Evolutionary conservation across 1,140 invertebrate genomes (phyloP), one percentile per base, ranked within the genome.

Genomic region (Drosophila sturtevanti): DNA sequence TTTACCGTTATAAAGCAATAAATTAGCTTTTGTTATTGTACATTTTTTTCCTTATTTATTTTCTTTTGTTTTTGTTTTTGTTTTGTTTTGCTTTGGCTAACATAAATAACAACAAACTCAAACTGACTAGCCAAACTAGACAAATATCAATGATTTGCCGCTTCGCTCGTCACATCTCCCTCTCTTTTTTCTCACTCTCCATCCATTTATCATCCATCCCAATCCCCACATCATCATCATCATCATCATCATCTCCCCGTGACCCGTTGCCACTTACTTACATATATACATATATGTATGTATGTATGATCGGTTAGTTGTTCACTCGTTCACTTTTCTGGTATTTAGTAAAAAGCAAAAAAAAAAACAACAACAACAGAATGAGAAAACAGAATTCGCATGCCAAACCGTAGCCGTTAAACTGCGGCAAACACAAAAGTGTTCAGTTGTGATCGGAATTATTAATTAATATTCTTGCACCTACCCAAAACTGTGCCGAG

Each of bases 401-500:
- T 90, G 82, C 71, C 77, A 68, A 73, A 71, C 76, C 79, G 79
- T 78, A 71, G 79, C 66, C 68, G 62, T 51, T 68, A 77, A 34
- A 77, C 76, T 64, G 79, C 81, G 79, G 72, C 71, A 77, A 61
- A 82, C 87, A 82, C 81, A 77, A 73, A 90, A 86, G 81, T 90
- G 77, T 68, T 72, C 72, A 84, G 71, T 82, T 90, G 87, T 90
- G 86, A 80, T 90, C 73, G 71, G 87, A 90, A 90, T 87, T 87
- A 84, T 66, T 90, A 90, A 90, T 90, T 90, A 90, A 90, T 90
- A 90, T 89, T 90, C 87, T 90, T 90, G 87, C 87, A 90, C 87
- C 87, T 90, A 79, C 71, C 41, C 74, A 56, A 79, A 86, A 84
- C 65, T 69, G 58, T 63, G 63, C 54, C 58, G 68, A 41, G 7